Evolutionary conservation across 2,797 vertebrate genomes (phyloP), one percentile per base, ranked within the genome.

Genomic region (Okamejei kenojei): DNA sequence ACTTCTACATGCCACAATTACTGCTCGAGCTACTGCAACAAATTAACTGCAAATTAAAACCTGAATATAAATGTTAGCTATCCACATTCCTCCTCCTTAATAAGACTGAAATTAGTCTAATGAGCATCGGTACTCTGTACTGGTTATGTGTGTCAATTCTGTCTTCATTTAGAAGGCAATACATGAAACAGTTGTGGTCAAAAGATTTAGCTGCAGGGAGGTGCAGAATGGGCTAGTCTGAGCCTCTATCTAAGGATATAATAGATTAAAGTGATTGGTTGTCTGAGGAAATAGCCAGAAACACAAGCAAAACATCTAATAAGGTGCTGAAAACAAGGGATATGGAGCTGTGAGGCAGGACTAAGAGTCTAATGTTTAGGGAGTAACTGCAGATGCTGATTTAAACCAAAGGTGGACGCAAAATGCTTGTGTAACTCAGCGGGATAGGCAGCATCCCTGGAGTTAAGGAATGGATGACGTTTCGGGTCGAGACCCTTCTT

Each of bases 31-130:
- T 88, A 88, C 63, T 88, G 35, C 65, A 63, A 68, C 63, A 88
- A 88, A 88, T 88, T 88, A 65, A 88, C n/a, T 35, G 61, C 84
- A 88, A 88, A 88, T 88, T 65, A 88, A 88, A 88, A 88, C 63
- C 84, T 68, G 84, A 68, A 63, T 88, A 88, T 88, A 65, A 68
- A 68, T 88, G 84, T 29, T 19, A 19, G 17, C 63, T 65, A 88
- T 68, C 63, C 84, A 88, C 65, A 65, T 19, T 68, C 63, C 65
- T 10, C 84, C 35, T 65, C 61, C 84, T 32, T 65, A 35, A 65
- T 88, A 88, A 17, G 65, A 35, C 61, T 35, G 84, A 88, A 68
- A 88, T 68, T 32, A 88, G 84, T 35, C 63, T 88, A 88, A 88
- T 35, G 84, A 88, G 61, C n/a, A 35, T 21, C 19, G 63, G 63